Percentiles rank a stretch among this genome's conserved stretches.
phyloP scores from a whole-genome alignment of 2,888 invertebrate genomes.

The Rotaria socialis region DNA sequence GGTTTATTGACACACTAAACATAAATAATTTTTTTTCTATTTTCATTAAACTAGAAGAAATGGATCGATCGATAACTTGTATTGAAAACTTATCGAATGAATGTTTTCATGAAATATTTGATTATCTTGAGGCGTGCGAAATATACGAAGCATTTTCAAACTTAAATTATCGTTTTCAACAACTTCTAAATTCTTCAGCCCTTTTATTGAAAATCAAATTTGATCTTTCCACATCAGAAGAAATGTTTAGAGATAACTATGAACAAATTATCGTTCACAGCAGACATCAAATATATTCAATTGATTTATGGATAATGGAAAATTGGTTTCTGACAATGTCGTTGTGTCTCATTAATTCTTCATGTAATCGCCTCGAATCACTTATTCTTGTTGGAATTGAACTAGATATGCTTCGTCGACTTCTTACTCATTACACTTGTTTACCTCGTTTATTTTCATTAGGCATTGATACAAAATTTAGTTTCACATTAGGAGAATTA shows the following conservation, averaged over 20 bases:
- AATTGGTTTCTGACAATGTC: not conserved
- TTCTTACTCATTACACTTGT: too few species aligned
- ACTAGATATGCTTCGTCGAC: too few species aligned
- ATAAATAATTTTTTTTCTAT: not conserved
- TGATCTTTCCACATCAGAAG: not conserved
- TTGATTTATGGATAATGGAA: not conserved
- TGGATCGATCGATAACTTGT: not conserved
- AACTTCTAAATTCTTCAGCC: not conserved
- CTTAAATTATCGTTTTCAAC: not conserved
- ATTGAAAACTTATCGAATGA: not conserved
- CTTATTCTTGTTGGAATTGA: too few species aligned
- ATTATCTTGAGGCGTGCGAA: not conserved
- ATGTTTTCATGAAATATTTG: not conserved
- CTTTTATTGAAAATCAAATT: not conserved
- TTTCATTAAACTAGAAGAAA: not conserved
- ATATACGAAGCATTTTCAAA: not conserved
- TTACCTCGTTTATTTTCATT: too few species aligned
- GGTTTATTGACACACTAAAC: not conserved
- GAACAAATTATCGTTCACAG: not conserved
- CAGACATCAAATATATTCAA: not conserved
- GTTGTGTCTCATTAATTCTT: too few species aligned
- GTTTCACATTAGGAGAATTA: too few species aligned
- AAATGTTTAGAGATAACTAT: not conserved
- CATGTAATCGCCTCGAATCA: not conserved
- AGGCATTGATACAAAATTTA: too few species aligned